Evolutionary conservation across 2,888 invertebrate genomes (phyloP), one percentile per base, ranked within the genome.

Genomic region (Linnaemya vulpina): DNA sequence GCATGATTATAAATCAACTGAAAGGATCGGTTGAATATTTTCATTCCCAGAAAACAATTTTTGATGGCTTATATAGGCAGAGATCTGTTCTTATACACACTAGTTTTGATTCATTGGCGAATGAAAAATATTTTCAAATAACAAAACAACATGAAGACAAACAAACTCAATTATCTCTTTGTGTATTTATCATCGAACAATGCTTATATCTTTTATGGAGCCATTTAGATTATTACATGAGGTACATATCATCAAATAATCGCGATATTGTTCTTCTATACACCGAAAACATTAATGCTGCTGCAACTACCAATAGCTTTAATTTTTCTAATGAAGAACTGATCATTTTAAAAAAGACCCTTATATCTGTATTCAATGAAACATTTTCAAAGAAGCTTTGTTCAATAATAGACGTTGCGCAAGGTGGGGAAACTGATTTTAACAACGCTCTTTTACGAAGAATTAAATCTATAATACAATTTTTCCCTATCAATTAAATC

Each of bases 381-480:
- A 95, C 95, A 86, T 97, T 97, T 92, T 94, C 95, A 74, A 95
- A 95, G 81, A 95, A 96, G 88, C 93, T 97, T 13, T 91, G 96
- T 67, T 95, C 95, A 74, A 95, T 95, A 0, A 94, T 94, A 80
- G 94, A 95, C 92, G 94, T 94, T 87, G 94, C 95, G 88, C 93
- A 95, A 11, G 93, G 94, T 10, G 92, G 94, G 3, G 95, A 96
- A 87, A 95, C 94, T 88, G 94, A 94, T 65, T 96, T 96, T 91
- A 94, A 96, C 30, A 96, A 96, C 91, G 95, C 96, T 0, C 92
- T 97, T 10, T 91, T 97, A 71, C 95, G 96, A 87, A 95, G 97
- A 90, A 96, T 97, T 87, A 96, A 97, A 92, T 94, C 95, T 84
- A 94, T 96, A 89, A 94, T 97, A 87, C 97, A 97, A 92, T 97